A percentile compares a stretch with the other conserved stretches of the same genome.
These are phyloP conservation scores for Numida meleagris DNA, from an alignment of 2,113 vertebrate genomes.

Conservation along the genomic window DNA sequence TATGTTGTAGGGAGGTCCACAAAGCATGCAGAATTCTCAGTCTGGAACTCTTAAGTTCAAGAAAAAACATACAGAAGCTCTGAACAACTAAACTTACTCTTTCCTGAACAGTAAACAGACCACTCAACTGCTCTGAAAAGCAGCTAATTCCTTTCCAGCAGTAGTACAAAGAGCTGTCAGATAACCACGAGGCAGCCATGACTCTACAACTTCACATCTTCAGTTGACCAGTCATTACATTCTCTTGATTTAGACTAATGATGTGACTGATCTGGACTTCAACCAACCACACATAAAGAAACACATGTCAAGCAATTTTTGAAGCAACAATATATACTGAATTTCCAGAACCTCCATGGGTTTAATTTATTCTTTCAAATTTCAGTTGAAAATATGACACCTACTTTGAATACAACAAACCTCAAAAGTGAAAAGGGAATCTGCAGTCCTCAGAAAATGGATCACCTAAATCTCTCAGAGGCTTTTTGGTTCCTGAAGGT, in stretches of 20 bases:
- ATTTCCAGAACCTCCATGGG: not conserved
- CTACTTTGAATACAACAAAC: not conserved
- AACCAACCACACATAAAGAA: not conserved
- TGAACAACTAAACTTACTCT: not conserved
- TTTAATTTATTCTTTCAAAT: not conserved
- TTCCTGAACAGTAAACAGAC: not conserved
- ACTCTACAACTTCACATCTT: not conserved
- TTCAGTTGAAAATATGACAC: not conserved
- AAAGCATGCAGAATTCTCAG: not conserved
- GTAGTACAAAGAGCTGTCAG: not conserved
- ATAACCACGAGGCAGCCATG: not conserved
- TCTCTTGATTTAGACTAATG: not conserved
- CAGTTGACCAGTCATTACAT: not conserved
- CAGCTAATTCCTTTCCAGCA: not conserved
- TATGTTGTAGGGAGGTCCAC: not conserved
- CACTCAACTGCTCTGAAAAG: not conserved
- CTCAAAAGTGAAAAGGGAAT: not conserved
- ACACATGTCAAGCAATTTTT: not conserved
- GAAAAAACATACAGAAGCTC: not conserved
- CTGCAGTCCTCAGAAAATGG: not conserved
- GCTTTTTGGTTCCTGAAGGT: not conserved
- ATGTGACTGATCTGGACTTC: not conserved
- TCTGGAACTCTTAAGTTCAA: not conserved
- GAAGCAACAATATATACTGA: not conserved
- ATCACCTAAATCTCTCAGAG: not conserved